These are phyloP conservation scores for Augiades crinisus DNA, from an alignment of 2,888 invertebrate species.

Conservation along the genomic window DNA sequence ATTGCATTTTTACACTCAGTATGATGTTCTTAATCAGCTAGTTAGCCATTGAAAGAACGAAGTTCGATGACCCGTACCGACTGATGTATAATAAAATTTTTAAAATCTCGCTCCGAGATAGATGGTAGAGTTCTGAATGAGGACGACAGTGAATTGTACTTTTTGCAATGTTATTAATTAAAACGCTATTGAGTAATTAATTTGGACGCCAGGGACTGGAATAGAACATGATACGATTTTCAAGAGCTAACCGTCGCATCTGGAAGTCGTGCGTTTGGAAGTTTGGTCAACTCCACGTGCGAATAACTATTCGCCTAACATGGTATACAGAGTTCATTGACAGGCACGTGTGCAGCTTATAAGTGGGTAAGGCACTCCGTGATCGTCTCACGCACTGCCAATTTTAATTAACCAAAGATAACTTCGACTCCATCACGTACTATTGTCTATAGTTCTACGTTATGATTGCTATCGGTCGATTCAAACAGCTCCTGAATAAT, in stretches of 20 bases:
- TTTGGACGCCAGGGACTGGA: neutral
- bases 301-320: constrained; percentile 48
- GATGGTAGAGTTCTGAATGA: constrained; percentile 15
- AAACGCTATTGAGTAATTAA: neutral
- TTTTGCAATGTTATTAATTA: constrained; percentile 1
- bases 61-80: constrained; percentile 53
- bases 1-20: constrained; percentile 21
- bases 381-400: constrained; percentile 74
- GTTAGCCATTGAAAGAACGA: constrained; percentile 36
- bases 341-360: constrained; percentile 77
- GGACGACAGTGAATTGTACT: neutral
- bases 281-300: constrained; percentile 48
- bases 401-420: constrained; percentile 77
- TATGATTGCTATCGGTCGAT: constrained; percentile 42
- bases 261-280: constrained; percentile 30
- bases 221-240: constrained; percentile 8
- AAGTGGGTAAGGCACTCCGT: constrained; percentile 67
- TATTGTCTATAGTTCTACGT: constrained; percentile 57
- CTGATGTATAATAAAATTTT: constrained; percentile 20
- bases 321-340: constrained; percentile 75
- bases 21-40: constrained; percentile 21
- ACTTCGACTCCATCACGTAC: constrained; percentile 57
- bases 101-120: constrained; percentile 16
- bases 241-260: neutral
- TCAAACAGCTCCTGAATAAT: constrained; percentile 51